Evolutionary conservation across 2,797 vertebrate species (phyloP).

Genomic region (Botia kubotai): DNA sequence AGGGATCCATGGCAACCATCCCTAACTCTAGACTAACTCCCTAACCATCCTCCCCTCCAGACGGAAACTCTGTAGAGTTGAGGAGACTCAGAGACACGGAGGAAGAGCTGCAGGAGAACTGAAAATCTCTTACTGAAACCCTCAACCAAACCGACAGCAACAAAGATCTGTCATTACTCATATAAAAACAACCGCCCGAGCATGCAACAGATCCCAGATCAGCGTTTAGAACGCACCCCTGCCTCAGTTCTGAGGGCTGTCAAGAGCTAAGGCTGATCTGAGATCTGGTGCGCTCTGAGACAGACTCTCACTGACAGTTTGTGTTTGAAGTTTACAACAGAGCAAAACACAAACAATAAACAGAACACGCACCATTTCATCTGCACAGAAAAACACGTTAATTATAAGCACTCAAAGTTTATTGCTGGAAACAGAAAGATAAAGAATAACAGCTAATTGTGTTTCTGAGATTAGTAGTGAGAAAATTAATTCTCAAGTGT

Average conservation of each 20-base stretch:
- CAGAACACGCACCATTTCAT: slow-evolving; percentile 39
- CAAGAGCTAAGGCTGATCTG: neutral
- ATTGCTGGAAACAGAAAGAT: slow-evolving; percentile 16
- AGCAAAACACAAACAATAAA: slow-evolving; percentile 8
- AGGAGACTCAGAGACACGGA: slow-evolving; percentile 43
- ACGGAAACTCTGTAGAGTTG: slow-evolving; percentile 75
- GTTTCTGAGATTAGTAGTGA: slow-evolving; percentile 20
- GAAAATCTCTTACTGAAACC: too few species aligned
- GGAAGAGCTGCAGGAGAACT: slow-evolving; percentile 24
- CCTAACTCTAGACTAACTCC: slow-evolving; percentile 72
- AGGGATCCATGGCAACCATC: slow-evolving; percentile 82
- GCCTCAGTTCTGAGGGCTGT: neutral
- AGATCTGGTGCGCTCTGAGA: slow-evolving; percentile 1
- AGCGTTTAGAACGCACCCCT: neutral
- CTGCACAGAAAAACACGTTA: slow-evolving; percentile 26
- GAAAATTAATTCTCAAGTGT: slow-evolving; percentile 45
- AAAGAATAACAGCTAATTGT: slow-evolving; percentile 30
- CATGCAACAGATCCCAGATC: slow-evolving; percentile 38
- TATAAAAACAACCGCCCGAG: neutral
- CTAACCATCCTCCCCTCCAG: too few species aligned
- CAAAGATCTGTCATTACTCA: too few species aligned
- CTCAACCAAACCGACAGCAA: slow-evolving; percentile 48
- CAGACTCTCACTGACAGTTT: slow-evolving; percentile 49
- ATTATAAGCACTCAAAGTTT: slow-evolving; percentile 36
- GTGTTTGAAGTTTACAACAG: slow-evolving; percentile 46